These are phyloP conservation scores for Tridacna crocea DNA, from an alignment of 2,888 invertebrate species.

Conservation along the genomic window DNA sequence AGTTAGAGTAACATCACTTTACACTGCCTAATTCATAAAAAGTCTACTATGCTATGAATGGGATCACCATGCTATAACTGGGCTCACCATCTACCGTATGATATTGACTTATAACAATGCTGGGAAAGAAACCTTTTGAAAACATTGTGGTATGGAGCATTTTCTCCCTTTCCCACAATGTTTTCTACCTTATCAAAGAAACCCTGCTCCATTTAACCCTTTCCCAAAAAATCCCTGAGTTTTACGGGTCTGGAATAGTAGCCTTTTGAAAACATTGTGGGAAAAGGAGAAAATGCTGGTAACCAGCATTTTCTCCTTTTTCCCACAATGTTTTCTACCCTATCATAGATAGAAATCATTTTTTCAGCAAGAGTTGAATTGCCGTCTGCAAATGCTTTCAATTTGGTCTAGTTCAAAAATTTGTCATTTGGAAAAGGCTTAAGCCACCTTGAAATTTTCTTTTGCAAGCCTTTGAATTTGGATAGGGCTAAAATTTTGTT, in stretches of 20 bases:
- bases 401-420: no score
- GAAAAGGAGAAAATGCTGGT: neutral
- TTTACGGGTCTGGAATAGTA: neutral
- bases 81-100: no score
- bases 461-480: no score
- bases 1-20: no score
- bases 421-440: no score
- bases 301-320: constrained; percentile 4
- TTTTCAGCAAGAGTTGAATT: neutral
- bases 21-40: no score
- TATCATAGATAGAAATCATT: neutral
- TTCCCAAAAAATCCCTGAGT: neutral
- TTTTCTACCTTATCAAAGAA: neutral
- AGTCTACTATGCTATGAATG: no score
- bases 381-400: no score
- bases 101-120: neutral
- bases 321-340: neutral
- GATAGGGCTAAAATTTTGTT: no score
- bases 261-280: neutral
- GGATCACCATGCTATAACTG: no score
- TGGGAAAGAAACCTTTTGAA: neutral
- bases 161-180: neutral
- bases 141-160: neutral
- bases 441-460: no score
- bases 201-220: neutral